Base-by-base conservation (phyloP, 2,888 invertebrate species). In the Nymphalis urticae region DNA sequence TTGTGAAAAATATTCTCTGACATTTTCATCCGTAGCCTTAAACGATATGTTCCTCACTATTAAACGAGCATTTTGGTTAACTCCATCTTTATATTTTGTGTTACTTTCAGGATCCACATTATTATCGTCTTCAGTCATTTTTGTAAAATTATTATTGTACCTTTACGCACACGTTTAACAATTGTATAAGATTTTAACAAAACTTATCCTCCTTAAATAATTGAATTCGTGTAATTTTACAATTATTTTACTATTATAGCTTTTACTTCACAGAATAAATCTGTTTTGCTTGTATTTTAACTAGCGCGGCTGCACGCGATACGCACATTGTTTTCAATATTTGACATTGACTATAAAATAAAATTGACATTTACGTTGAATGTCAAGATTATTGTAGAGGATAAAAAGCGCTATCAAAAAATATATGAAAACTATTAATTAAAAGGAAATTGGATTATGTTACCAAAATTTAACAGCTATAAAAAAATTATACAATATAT, bases 11-110 rank as follows among this genome's bases (percentile, higher is more conserved):
- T 96, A 94, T 74, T 95, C 93, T 72, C 92, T 93, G 0, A 98
- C 77, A 16, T 95, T 93, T 36, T 96, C 95, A 72, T 97, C 96
- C 0, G 95, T 96, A 0, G 95, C 95, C 94, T 97, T 94, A 79
- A 96, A 95, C 19, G 95, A 94, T 50, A 96, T 90, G 87, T 96
- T 96, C 70, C 95, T 93, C 0, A 96, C 87, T 62, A 96, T 93
- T 62, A 97, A 92, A 48, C 96, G 93, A 0, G 96, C 96, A 73
- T 95, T 94, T 8, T 74, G 77, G 59, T 81, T 81, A 10, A 80
- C 78, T 19, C 79, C 78, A 10, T 76, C 75, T 66, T 79, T 78
- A 59, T 67, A 79, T 62, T 76, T 76, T 1, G 80, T 76, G 58
- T 87, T 88, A 2, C 79, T 69, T 32, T 76, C 79, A 0, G 79